phyloP scores from a whole-genome alignment of 2,888 invertebrate species.

The Diachrysia chrysitis region DNA sequence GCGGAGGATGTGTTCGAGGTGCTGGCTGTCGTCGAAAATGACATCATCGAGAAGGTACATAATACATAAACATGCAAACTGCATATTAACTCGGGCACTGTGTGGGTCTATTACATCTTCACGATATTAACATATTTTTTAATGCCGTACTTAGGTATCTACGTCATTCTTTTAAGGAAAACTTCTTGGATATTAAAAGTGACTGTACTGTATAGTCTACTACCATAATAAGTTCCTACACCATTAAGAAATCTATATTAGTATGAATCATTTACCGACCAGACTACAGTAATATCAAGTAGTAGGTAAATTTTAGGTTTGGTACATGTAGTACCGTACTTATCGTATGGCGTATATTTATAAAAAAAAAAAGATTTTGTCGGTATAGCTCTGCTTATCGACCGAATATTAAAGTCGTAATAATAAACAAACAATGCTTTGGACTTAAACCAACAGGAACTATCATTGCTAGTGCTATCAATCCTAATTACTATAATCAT shows the following conservation, averaged over 20 bases:
- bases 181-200: not conserved
- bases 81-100: not conserved
- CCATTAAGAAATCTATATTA: not conserved
- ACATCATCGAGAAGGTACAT: conserved; percentile 91
- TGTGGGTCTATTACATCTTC: not conserved
- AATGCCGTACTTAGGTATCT: not conserved
- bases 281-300: not conserved
- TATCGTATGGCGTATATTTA: no score
- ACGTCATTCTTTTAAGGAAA: not conserved
- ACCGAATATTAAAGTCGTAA: not conserved
- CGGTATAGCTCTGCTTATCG: no score
- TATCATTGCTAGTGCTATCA: conserved; percentile 10
- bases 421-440: not conserved
- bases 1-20: conserved; percentile 93
- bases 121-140: not conserved
- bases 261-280: not conserved
- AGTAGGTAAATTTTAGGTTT: no score
- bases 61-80: not conserved
- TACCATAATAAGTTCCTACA: not conserved
- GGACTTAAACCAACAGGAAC: not conserved
- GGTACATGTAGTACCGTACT: no score
- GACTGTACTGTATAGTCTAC: not conserved
- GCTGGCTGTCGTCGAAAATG: conserved; percentile 92
- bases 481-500: conserved; percentile 20
- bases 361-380: no score